Conservation (phyloP, 2,888 invertebrate species). For the Erannis defoliaria region DNA sequence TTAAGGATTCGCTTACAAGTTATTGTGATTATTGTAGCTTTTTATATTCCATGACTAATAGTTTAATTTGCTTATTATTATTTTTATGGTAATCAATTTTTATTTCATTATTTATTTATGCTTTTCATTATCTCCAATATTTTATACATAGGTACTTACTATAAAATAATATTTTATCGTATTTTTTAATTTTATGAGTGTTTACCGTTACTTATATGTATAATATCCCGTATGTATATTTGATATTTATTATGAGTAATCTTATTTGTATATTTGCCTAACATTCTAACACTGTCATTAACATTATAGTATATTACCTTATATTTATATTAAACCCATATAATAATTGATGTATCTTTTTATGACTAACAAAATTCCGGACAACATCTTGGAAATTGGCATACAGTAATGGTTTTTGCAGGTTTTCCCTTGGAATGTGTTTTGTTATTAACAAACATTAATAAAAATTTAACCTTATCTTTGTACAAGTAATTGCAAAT, state of each 20-base stretch:
- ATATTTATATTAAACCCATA: background rate
- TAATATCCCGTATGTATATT: background rate
- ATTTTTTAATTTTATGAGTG: background rate
- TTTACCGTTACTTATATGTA: conserved; percentile 5
- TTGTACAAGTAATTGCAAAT: conserved; percentile 9
- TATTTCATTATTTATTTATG: conserved; percentile 15
- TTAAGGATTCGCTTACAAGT: conserved; percentile 29
- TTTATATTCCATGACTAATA: conserved; percentile 23
- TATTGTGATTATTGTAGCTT: conserved; percentile 33
- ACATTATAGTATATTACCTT: too few species aligned
- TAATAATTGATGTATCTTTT: background rate
- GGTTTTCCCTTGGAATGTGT: conserved; percentile 12
- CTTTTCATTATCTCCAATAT: background rate
- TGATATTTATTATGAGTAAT: background rate
- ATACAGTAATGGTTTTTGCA: background rate
- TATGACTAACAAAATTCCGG: conserved; percentile 13
- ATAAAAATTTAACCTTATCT: conserved; percentile 15
- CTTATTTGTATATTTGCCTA: background rate
- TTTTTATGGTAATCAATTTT: conserved; percentile 9
- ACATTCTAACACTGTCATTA: conserved; percentile 2
- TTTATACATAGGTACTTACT: too few species aligned
- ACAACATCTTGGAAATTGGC: conserved; percentile 1
- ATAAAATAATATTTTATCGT: background rate
- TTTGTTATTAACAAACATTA: conserved; percentile 30
- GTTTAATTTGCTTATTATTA: background rate